Evolutionary conservation across 2,797 vertebrate genomes (phyloP).

Genomic region (Hirundo rustica): DNA sequence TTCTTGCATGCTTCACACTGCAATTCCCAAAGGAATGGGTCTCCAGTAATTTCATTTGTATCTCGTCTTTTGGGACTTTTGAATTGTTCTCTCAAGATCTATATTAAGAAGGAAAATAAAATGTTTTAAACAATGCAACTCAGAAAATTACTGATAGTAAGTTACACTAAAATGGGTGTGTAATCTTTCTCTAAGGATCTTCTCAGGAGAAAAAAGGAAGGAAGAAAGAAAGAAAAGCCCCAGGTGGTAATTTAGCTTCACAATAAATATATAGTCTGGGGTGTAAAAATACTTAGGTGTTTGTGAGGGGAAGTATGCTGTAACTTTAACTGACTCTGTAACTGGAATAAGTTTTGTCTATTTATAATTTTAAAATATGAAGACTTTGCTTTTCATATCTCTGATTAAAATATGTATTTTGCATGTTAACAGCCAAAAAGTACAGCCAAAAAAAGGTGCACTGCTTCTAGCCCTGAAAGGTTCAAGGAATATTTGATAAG

Average conservation of each 20-base stretch:
- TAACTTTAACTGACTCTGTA: neutral
- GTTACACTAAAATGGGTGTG: neutral
- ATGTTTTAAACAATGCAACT: neutral
- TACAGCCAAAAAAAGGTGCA: neutral
- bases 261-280: neutral
- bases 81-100: neutral
- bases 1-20: neutral
- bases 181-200: neutral
- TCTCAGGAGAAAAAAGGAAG: neutral
- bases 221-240: accelerated
- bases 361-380: neutral
- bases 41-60: neutral
- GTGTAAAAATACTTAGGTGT: neutral
- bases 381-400: neutral
- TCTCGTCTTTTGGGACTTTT: neutral
- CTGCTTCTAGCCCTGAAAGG: neutral
- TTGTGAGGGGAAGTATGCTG: neutral
- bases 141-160: neutral
- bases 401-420: neutral
- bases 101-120: neutral
- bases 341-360: neutral
- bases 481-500: neutral
- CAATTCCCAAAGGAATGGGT: neutral
- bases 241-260: neutral
- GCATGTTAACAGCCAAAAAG: neutral